Base-by-base conservation (phyloP, 2,888 invertebrate genomes). In the Rhamnusium bicolor region DNA sequence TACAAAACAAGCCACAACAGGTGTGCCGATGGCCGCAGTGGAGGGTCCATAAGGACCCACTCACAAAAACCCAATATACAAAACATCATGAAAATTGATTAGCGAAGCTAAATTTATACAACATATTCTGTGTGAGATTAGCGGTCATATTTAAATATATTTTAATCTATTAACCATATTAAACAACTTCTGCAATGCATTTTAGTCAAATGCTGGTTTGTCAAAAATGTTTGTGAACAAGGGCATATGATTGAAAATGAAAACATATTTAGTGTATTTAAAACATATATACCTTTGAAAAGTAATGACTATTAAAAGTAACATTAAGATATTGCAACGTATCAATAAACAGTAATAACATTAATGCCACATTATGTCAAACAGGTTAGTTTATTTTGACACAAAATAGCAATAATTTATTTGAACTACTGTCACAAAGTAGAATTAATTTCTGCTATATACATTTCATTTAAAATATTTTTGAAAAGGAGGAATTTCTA, bases 221-320 rank as follows among this genome's bases (percentile, higher is more conserved):
- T 40, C 40, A 12, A n/a, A 40, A 10, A 10, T 2, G 24, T 24
- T 24, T 24, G 6, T 6, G 2, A 24, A 24, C 2, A 24, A 6
- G 32, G 32, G 32, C 32, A 0, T 3, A 40, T 8, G 51, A 8
- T 18, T 19, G 51, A 51, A 51, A 51, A 51, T 14, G 1, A 51
- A 18, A 51, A 18, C 5, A 47, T 12, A 47, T 47, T 6, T 16
- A 47, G 16, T 47, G n/a, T 16, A 47, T 32, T 32, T 32, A 27
- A 56, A n/a, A 29, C n/a, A n/a, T 32, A 29, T 16, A 32, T 58
- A 32, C 58, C 58, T 58, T 27, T 58, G 29, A 58, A 58, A 58
- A 58, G 21, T 18, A 16, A 58, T 32, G 21, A 54, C 54, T 54
- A 24, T 27, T 58, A 58, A 29, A 29, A 58, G 29, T 16, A 58